Base-by-base conservation (phyloP, 2,797 vertebrate species). In the Neosilurus hyrtlii region DNA sequence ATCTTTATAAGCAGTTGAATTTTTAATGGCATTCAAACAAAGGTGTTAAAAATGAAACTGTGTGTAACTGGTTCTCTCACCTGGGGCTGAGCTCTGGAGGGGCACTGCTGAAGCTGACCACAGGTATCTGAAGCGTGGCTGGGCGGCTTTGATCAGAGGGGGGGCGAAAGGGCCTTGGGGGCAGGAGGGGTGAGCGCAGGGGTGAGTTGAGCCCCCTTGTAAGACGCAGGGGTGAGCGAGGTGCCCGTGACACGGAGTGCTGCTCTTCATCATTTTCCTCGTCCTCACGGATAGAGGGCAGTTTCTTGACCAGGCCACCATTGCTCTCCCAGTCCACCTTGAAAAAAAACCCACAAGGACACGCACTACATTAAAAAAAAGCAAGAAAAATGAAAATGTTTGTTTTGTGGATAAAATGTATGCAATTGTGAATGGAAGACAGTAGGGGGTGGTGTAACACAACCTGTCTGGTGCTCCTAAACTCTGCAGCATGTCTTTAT, bases 261-360 rank as follows among this genome's bases (percentile, higher is more conserved):
- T 92, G 92, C 70, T 94, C 94, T 78, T 95, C 95, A 2, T 94
- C 94, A 0, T 89, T 92, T 79, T 96, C 95, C 86, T 96, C 95
- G 2, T 95, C 95, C 89, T 96, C 95, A 18, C 91, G 91, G 78
- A 96, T 96, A 6, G 94, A 94, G 0, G 95, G 92, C 26, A 96
- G 92, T 90, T 96, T 96, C 88, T 95, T 95, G 88, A 95, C 93
- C 80, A 95, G 82, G 15, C 94, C 93, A 0, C 95, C 95, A 1
- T 95, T 95, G 37, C 94, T 95, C 80, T 95, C 95, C 93, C 93
- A 94, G 88, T 96, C 95, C 88, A 90, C 88, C 95, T 96, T 88
- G 51, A 24, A 4, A 74, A 9, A 73, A 24, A 66, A 49, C n/a
- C n/a, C 16, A 79, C 2, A 52, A 51, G 43, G 9, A 52, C 43